A percentile compares a stretch with the other conserved stretches of the same genome.
Conservation (phyloP, 1,140 invertebrate species). For the Drosophila subpulchrella region DNA sequence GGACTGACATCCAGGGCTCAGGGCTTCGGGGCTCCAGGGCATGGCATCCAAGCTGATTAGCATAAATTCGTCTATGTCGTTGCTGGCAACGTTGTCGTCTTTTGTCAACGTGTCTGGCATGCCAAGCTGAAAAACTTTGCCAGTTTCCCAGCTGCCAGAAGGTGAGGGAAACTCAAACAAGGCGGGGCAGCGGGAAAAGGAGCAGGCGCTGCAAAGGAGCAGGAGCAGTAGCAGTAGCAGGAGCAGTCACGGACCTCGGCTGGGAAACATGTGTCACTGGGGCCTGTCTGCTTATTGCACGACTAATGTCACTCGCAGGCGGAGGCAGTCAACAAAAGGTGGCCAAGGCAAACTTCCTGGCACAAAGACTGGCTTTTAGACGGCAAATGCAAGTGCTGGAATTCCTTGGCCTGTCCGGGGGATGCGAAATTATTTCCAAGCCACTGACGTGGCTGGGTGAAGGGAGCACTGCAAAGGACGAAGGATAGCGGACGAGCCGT, state of each 20-base stretch:
- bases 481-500: not conserved
- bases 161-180: slow-evolving; percentile 33
- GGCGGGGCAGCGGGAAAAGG: slow-evolving; percentile 7
- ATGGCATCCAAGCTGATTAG: slow-evolving; percentile 75
- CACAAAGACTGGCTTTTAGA: slow-evolving; percentile 67
- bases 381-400: slow-evolving; percentile 64
- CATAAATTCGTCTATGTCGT: slow-evolving; percentile 82
- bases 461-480: slow-evolving; percentile 32
- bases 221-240: slow-evolving; percentile 18
- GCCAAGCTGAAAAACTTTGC: slow-evolving; percentile 71
- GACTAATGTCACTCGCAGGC: slow-evolving; percentile 79
- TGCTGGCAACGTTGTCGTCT: slow-evolving; percentile 71
- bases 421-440: slow-evolving; percentile 73
- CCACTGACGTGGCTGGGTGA: slow-evolving; percentile 47
- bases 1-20: slow-evolving; percentile 18
- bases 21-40: slow-evolving; percentile 10
- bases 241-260: slow-evolving; percentile 51
- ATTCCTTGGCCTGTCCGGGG: slow-evolving; percentile 59
- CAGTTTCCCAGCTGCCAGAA: slow-evolving; percentile 21
- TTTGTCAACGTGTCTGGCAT: slow-evolving; percentile 82
- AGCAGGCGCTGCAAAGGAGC: not conserved
- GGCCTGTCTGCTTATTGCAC: slow-evolving; percentile 80
- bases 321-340: slow-evolving; percentile 71
- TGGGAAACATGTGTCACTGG: slow-evolving; percentile 79
- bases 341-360: slow-evolving; percentile 68